phyloP scores from a whole-genome alignment of 2,113 vertebrate genomes.

The Centropus bengalensis region DNA sequence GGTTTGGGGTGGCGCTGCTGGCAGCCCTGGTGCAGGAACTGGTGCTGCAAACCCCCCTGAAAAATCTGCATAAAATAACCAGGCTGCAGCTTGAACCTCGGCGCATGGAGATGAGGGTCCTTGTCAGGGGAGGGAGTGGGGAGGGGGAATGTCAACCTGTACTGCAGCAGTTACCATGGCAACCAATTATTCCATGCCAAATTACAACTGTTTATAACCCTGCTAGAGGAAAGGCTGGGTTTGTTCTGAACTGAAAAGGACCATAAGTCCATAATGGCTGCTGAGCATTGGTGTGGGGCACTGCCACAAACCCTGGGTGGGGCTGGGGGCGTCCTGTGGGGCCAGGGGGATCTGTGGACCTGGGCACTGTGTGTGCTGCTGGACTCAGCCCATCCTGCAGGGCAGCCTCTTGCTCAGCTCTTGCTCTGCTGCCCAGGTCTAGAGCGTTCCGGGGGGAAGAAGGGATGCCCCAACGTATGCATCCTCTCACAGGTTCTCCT shows the following conservation, averaged over 20 bases:
- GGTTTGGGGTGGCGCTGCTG: fast-evolving
- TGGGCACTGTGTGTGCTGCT: background rate
- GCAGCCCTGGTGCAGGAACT: background rate
- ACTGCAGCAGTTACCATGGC: constrained; percentile 79
- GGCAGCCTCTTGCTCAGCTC: background rate
- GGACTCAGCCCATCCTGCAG: background rate
- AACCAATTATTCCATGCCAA: constrained; percentile 81
- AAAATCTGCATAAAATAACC: constrained; percentile 26
- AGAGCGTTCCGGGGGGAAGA: background rate
- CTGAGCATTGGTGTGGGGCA: background rate
- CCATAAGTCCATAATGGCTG: background rate
- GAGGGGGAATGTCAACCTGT: constrained; percentile 75
- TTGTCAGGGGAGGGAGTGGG: constrained; percentile 54
- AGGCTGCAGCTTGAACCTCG: constrained; percentile 50
- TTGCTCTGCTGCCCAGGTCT: too few relatives aligned
- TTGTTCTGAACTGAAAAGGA: constrained; percentile 23
- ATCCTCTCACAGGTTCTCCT: background rate
- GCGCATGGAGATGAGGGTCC: constrained; percentile 72
- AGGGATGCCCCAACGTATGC: fast-evolving
- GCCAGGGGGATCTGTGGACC: too few relatives aligned
- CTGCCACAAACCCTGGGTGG: too few relatives aligned
- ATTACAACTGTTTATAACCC: constrained; percentile 77
- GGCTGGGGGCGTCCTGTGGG: too few relatives aligned
- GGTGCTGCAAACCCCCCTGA: background rate
- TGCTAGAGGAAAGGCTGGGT: constrained; percentile 38